Conservation (phyloP, 1,140 invertebrate species). For the Acromyrmex heyeri region DNA sequence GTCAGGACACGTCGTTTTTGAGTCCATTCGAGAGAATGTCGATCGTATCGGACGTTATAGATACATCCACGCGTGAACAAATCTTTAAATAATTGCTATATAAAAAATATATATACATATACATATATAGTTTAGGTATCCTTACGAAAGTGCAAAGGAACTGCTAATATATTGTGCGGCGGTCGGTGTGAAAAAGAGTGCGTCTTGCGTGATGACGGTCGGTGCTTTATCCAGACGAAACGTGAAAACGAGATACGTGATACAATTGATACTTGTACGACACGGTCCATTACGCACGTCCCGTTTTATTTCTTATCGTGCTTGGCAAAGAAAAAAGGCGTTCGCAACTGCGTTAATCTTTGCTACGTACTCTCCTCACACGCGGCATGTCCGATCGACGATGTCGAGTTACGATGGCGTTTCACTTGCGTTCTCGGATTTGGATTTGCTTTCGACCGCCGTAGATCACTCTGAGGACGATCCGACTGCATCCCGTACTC, state of each 20-base stretch:
- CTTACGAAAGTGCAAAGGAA: conserved; percentile 57
- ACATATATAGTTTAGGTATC: conserved; percentile 43
- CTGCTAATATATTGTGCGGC: conserved; percentile 51
- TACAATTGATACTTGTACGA: conserved; percentile 4
- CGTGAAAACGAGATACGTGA: background rate
- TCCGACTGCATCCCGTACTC: conserved; percentile 76
- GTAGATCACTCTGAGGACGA: conserved; percentile 69
- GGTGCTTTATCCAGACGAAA: conserved; percentile 20
- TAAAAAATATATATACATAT: conserved; percentile 31
- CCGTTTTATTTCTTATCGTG: background rate
- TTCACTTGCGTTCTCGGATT: conserved; percentile 72
- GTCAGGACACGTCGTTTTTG: conserved; percentile 58
- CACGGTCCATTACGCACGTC: conserved; percentile 16
- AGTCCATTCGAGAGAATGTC: conserved; percentile 39
- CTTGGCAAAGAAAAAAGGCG: background rate
- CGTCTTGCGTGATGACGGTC: conserved; percentile 24
- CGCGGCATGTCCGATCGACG: conserved; percentile 68
- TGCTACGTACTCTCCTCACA: conserved; percentile 1
- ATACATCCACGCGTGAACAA: conserved; percentile 36
- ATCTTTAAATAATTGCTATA: conserved; percentile 56
- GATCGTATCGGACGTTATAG: conserved; percentile 37
- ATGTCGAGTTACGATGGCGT: conserved; percentile 57
- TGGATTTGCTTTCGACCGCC: conserved; percentile 69
- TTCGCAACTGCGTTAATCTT: background rate
- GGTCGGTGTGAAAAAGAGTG: conserved; percentile 37